Conservation (phyloP, 2,797 vertebrate genomes). For the Phoxinus dragarum region DNA sequence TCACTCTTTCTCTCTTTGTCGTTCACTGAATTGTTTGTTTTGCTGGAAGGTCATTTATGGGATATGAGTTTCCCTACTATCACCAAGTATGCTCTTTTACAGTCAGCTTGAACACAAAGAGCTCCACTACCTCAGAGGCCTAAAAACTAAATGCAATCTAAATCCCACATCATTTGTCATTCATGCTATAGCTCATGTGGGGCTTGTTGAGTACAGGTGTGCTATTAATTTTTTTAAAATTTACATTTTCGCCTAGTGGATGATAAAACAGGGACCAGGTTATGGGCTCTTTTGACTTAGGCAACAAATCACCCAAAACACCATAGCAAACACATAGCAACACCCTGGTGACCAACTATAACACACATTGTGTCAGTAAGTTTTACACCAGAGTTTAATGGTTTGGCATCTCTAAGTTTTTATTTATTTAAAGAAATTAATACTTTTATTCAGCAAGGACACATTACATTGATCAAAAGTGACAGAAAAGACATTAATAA, state of each 20-base stretch:
- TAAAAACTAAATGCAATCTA: not conserved
- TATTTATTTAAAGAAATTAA: not conserved
- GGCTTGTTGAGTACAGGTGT: not conserved
- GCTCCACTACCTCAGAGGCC: constrained; percentile 27
- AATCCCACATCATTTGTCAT: not conserved
- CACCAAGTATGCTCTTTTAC: constrained; percentile 9
- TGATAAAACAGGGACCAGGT: not conserved
- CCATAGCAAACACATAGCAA: not conserved
- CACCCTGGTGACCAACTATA: not conserved
- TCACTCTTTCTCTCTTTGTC: constrained; percentile 40
- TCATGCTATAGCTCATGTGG: not conserved
- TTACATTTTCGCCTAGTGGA: not conserved
- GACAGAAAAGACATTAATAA: not conserved
- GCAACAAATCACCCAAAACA: not conserved
- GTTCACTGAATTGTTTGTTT: constrained; percentile 61
- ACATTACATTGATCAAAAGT: not conserved
- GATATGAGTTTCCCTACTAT: constrained; percentile 41
- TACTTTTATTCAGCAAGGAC: not conserved
- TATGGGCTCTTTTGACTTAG: not conserved
- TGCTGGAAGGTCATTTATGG: constrained; percentile 63
- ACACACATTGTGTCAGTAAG: not conserved
- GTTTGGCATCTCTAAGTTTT: too few species aligned
- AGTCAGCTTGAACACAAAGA: constrained; percentile 51
- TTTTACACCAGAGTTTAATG: too few species aligned
- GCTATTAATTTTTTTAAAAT: not conserved